Evolutionary conservation across 2,888 invertebrate species (phyloP), one percentile per base, ranked within the genome.

Genomic region (Strigamia crassipes): DNA sequence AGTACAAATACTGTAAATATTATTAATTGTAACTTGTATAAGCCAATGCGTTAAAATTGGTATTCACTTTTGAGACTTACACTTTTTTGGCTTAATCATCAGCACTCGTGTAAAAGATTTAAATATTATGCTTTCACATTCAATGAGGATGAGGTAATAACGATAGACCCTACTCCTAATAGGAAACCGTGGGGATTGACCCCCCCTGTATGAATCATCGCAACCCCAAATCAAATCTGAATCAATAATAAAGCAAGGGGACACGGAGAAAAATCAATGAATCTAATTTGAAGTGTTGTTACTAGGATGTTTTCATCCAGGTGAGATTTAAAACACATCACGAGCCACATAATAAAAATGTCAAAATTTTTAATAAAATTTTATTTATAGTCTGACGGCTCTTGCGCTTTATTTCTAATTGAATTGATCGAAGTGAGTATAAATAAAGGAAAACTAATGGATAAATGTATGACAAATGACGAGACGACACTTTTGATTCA

Each of bases 181-280:
- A n/a, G 51, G 66, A 27, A 27, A 66, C 66, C 66, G 27, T 66
- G 27, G 66, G 9, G 66, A 8, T 9, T 66, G 66, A 66, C 66
- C 66, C 66, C 66, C 66, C n/a, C n/a, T n/a, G n/a, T 27, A 66
- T 66, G 66, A 66, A 66, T 66, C 66, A 66, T 66, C 66, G 23
- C 66, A 23, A 66, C 66, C 27, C 66, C 15, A 66, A 66, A 66
- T 66, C 66, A 9, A 23, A 66, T 66, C 66, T 23, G 27, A 66
- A 66, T 66, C 66, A 66, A 66, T 66, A 66, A 27, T 27, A 34
- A 34, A 34, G 34, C 3, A 66, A 27, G 66, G 27, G 51, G 27
- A 27, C 66, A 66, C 10, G 10, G 9, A 66, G 27, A 66, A 66
- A 31, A 66, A 23, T 66, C 66, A 66, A 27, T 27, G 12, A 66